Percentiles rank a stretch among this genome's conserved stretches.
These are phyloP conservation scores for Drosophila subsilvestris DNA, from an alignment of 2,888 invertebrate species.

Conservation along the genomic window DNA sequence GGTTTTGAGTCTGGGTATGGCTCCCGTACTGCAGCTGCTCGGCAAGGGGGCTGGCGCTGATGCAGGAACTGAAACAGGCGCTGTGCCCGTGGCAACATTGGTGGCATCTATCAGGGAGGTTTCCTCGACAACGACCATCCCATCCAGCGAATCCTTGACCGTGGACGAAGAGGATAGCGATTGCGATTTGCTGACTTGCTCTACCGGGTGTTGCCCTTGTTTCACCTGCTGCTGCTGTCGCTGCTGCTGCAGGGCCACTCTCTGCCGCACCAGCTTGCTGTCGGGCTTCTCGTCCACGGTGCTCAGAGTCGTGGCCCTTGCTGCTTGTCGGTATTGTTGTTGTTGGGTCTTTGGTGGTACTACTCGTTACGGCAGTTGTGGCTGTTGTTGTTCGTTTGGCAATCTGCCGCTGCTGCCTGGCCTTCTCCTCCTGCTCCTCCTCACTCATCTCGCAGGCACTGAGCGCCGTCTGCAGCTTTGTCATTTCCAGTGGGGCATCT, in stretches of 20 bases:
- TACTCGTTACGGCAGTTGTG: constrained; percentile 77
- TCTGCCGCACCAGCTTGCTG: constrained; percentile 82
- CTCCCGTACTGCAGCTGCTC: constrained; percentile 45
- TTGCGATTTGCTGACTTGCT: constrained; percentile 61
- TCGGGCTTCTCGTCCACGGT: constrained; percentile 71
- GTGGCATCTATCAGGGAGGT: constrained; percentile 81
- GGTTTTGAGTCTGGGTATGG: constrained; percentile 43
- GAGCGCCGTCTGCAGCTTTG: constrained; percentile 80
- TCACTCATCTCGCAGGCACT: constrained; percentile 82
- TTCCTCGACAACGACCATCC: constrained; percentile 76
- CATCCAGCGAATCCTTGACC: constrained; percentile 69
- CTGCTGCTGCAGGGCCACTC: constrained; percentile 81
- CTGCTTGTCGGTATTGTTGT: constrained; percentile 40
- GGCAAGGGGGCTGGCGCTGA: constrained; percentile 31
- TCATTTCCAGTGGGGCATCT: constrained; percentile 83
- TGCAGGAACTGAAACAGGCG: constrained; percentile 6
- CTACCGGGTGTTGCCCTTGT: constrained; percentile 17
- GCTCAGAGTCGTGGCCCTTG: constrained; percentile 48
- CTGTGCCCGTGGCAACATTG: constrained; percentile 17
- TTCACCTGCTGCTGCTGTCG: constrained; percentile 62
- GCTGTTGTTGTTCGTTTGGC: constrained; percentile 55
- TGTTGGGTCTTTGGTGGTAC: constrained; percentile 67
- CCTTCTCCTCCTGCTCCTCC: constrained; percentile 70
- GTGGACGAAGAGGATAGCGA: constrained; percentile 74
- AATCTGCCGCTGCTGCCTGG: constrained; percentile 43